These are phyloP conservation scores for Drosophila planitibia DNA, from an alignment of 2,888 invertebrate species.

Conservation along the genomic window DNA sequence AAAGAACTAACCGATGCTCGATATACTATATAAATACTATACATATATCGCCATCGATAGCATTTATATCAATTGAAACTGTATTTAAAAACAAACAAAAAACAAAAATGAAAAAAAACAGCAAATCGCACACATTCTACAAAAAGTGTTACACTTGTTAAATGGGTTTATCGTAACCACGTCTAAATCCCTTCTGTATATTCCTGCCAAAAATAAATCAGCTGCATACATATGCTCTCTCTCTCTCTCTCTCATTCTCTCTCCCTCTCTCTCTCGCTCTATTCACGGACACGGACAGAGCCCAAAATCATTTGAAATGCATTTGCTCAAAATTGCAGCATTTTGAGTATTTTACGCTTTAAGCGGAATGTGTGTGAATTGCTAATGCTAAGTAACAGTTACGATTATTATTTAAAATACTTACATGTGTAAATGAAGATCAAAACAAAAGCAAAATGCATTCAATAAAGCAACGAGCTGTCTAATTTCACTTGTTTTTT, in stretches of 20 bases:
- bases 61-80: constrained; percentile 53
- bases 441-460: constrained; percentile 46
- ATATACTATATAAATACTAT: constrained; percentile 21
- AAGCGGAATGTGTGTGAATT: constrained; percentile 18
- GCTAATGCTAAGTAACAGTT: constrained; percentile 20
- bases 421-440: constrained; percentile 44
- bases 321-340: background rate
- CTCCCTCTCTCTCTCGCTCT: background rate
- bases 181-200: background rate
- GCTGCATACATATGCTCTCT: background rate
- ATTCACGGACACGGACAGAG: background rate
- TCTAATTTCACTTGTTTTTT: constrained; percentile 11
- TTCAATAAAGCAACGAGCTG: constrained; percentile 54
- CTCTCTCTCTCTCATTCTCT: background rate
- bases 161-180: background rate
- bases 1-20: constrained; percentile 37
- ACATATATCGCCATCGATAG: constrained; percentile 38
- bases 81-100: constrained; percentile 44
- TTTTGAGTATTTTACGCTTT: background rate
- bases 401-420: constrained; percentile 50
- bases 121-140: constrained; percentile 3
- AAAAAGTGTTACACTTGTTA: background rate
- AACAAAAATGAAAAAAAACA: background rate
- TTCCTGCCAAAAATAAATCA: background rate
- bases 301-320: background rate